phyloP scores from a whole-genome alignment of 2,113 vertebrate genomes.

The Gila orcuttii region DNA sequence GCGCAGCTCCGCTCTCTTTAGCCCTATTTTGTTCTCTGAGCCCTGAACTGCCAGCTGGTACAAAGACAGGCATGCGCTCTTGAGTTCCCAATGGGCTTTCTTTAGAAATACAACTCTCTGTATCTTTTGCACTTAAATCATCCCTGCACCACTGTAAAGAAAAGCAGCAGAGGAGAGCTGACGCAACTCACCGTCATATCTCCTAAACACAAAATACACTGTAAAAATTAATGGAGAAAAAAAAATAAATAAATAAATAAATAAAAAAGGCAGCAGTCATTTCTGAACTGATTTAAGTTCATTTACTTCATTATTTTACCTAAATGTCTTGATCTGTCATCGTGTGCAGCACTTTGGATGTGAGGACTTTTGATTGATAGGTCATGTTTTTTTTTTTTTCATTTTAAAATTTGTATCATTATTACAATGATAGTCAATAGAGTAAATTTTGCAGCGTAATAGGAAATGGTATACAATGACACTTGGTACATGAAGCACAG shows the following conservation, averaged over 20 bases:
- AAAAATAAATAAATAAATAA: neutral
- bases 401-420: neutral
- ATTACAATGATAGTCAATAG: neutral
- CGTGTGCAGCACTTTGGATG: neutral
- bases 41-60: conserved; percentile 17
- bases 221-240: neutral
- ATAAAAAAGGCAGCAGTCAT: neutral
- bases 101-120: conserved; percentile 32
- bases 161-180: neutral
- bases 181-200: conserved; percentile 13
- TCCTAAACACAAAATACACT: neutral
- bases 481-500: neutral
- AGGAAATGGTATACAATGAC: neutral
- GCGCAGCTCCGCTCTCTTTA: conserved; percentile 12
- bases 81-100: conserved; percentile 28
- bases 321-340: neutral
- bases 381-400: neutral
- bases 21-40: conserved; percentile 44
- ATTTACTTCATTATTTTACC: neutral
- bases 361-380: neutral
- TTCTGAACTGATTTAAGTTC: neutral
- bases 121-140: conserved; percentile 34
- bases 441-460: neutral
- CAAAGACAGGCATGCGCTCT: conserved; percentile 28
- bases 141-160: neutral